phyloP scores from a whole-genome alignment of 1,140 invertebrate species.

The Acyrthosiphon pisum region DNA sequence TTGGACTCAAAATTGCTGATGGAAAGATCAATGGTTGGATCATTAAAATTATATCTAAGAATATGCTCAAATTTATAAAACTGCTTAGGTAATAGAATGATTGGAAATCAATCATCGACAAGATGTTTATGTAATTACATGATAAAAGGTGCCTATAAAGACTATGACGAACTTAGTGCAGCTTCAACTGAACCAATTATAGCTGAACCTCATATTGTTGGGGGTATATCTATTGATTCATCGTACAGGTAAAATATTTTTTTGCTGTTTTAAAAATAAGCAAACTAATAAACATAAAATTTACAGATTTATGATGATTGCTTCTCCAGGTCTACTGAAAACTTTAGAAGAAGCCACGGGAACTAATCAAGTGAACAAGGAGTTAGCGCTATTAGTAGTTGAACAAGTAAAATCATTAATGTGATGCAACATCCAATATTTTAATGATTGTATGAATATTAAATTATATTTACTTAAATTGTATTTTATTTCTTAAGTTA shows the following conservation, averaged over 20 bases:
- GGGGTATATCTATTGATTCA: slow-evolving; percentile 79
- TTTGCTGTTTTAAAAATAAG: neutral
- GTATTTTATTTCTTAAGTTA: slow-evolving; percentile 69
- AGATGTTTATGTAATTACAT: slow-evolving; percentile 89
- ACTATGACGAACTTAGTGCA: slow-evolving; percentile 75
- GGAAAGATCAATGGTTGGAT: slow-evolving; percentile 64
- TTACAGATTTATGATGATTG: slow-evolving; percentile 77
- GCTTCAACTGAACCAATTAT: slow-evolving; percentile 81
- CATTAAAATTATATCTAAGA: slow-evolving; percentile 68
- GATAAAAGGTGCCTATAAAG: slow-evolving; percentile 85
- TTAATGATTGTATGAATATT: neutral
- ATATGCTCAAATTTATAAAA: neutral
- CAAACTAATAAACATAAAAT: neutral
- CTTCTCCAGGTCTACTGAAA: slow-evolving; percentile 85
- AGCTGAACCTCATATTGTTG: slow-evolving; percentile 82
- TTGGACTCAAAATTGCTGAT: slow-evolving; percentile 72
- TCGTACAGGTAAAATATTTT: slow-evolving; percentile 69
- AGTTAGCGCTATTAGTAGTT: slow-evolving; percentile 79
- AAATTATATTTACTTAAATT: slow-evolving; percentile 33
- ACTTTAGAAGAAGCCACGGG: slow-evolving; percentile 82
- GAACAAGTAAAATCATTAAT: slow-evolving; percentile 69
- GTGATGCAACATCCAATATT: neutral
- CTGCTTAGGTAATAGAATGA: slow-evolving; percentile 66
- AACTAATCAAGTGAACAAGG: slow-evolving; percentile 80
- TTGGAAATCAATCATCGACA: slow-evolving; percentile 78